These are phyloP conservation scores for Reticulitermes speratus DNA, from an alignment of 1,140 invertebrate genomes.

Conservation along the genomic window DNA sequence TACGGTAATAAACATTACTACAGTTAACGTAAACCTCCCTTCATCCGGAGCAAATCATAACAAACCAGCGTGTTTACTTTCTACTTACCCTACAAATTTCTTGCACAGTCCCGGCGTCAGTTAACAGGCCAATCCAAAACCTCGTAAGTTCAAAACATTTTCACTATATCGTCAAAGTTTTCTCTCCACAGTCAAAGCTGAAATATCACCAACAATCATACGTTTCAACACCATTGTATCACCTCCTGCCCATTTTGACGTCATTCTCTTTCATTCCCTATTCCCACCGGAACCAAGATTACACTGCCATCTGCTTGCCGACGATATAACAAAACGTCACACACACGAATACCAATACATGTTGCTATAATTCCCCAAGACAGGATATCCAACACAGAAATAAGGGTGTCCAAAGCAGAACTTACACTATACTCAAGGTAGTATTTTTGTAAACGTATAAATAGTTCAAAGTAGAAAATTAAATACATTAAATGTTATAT, in stretches of 20 bases:
- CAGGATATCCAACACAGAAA: background rate
- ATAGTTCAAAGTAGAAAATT: no score
- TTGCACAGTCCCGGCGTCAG: background rate
- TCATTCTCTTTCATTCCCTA: constrained; percentile 15
- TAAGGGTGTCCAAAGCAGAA: no score
- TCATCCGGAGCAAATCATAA: background rate
- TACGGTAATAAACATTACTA: background rate
- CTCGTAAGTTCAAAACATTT: constrained; percentile 10
- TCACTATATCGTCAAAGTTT: background rate
- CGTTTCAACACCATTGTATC: constrained; percentile 15
- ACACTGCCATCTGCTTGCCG: background rate
- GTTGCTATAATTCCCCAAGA: background rate
- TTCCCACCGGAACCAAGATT: background rate
- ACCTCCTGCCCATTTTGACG: background rate
- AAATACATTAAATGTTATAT: no score
- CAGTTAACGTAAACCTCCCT: background rate
- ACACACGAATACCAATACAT: background rate
- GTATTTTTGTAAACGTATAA: no score
- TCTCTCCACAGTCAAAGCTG: background rate
- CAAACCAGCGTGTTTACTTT: constrained; percentile 18
- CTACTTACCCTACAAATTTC: background rate
- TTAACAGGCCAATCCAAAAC: background rate
- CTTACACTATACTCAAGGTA: no score
- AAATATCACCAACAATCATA: constrained; percentile 1
- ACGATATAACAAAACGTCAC: background rate